Base-by-base conservation (phyloP, 1,140 invertebrate genomes). In the Aporrectodea caliginosa region DNA sequence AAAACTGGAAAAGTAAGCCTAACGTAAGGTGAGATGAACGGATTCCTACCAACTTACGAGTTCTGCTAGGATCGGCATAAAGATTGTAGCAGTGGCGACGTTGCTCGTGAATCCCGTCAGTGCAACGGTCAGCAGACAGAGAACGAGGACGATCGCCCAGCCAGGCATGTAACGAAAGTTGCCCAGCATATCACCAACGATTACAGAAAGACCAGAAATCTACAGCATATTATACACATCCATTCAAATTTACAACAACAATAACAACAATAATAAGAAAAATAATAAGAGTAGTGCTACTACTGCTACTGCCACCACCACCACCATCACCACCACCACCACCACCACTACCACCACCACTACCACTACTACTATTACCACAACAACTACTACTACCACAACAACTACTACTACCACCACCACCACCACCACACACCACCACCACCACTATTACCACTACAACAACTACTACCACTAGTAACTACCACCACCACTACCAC, bases 61-160 rank as follows among this genome's bases (percentile, higher is more conserved):
- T 86, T 94, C 92, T 35, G 92, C 92, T 34, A 94, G 85, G 1
- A 95, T 93, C 1, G 94, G 94, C 73, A 95, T 85, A 69, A 95
- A 90, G 16, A 94, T 92, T 84, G 94, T 94, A n/a, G 93, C 93
- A 30, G 94, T 92, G 30, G 94, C 94, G 0, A 94, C 92, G 85
- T 95, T 95, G 14, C 93, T 93, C 0, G 93, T 93, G 84, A 95
- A 93, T 86, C 95, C 94, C 0, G 94, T 95, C 35, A 94, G 68
- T 1, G 81, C 35, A 0, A 87, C 82, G 2, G 85, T 86, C 58
- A 87, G 69, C 30, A 81, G 33, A 34, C 80, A 78, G 32, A 81
- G 71, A 34, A 78, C 22, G 29, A 81, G n/a, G 22, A 78, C 71
- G 0, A 81, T 73, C 16, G 73, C 22, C 58, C 58, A 81, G 1